Evolutionary conservation across 64 coral and sea anemone species (phyloP).

Genomic region (Hydrozoanthus tunicans): DNA sequence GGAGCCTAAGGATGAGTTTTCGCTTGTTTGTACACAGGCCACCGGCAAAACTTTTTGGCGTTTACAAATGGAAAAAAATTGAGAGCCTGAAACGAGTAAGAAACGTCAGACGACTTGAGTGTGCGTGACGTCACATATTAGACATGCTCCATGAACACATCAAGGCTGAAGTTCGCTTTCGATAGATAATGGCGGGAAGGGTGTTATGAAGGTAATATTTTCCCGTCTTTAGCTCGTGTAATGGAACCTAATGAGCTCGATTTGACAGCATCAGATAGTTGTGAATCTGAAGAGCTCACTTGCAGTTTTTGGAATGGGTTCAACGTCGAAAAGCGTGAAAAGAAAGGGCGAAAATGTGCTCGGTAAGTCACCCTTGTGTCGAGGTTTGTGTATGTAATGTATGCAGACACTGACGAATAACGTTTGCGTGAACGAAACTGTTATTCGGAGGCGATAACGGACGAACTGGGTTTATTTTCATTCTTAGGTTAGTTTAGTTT

Average conservation of each 20-base stretch:
- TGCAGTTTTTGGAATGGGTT: constrained; percentile 62
- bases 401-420: constrained; percentile 44
- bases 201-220: constrained; percentile 18
- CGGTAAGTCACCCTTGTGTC: constrained; percentile 31
- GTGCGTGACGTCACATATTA: constrained; percentile 60
- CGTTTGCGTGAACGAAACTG: constrained; percentile 22
- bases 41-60: no score
- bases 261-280: constrained; percentile 25
- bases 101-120: background rate
- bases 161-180: constrained; percentile 31
- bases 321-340: constrained; percentile 47
- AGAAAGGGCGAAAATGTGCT: constrained; percentile 45
- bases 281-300: background rate
- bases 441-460: background rate
- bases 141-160: constrained; percentile 64
- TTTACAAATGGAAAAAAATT: no score
- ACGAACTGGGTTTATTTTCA: background rate
- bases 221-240: background rate
- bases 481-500: background rate
- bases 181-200: constrained; percentile 41
- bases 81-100: background rate
- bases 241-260: background rate
- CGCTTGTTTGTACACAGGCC: background rate
- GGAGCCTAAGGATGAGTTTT: background rate
- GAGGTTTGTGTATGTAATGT: constrained; percentile 61